Base-by-base conservation (phyloP, 2,888 invertebrate species). In the Drosophila suboccidentalis region DNA sequence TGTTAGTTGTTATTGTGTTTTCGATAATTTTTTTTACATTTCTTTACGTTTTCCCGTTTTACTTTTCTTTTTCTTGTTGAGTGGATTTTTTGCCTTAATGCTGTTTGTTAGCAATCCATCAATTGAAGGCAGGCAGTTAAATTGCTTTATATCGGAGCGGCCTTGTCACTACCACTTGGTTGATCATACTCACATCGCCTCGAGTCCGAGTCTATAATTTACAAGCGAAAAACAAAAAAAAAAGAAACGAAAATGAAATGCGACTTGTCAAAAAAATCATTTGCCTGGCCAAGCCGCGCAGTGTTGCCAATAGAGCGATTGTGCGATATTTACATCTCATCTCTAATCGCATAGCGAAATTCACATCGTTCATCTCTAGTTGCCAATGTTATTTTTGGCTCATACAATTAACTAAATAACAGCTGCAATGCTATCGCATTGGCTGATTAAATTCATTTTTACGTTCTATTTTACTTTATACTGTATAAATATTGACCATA, bases 311-410 rank as follows among this genome's bases (percentile, higher is more conserved):
- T 76, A 76, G 76, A 75, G 76, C 78, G n/a, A n/a, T n/a, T 76
- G 76, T 49, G 75, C 75, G 75, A 62, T 70, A 57, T 62, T 62
- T 55, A 75, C 47, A 60, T 36, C 49, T 38, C 79, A 78, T 74
- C 76, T 39, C 64, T 74, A 70, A 59, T 51, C 53, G 57, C 75
- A 43, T 29, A 61, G 29, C 63, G 15, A 73, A 57, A 53, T 61
- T 47, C 43, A 69, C 63, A 49, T 63, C 26, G 36, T 38, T 43
- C 75, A 78, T 62, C 78, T 61, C 61, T 70, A 70, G 43, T 58
- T 43, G 75, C 19, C 29, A 74, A 78, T 76, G 75, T 74, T 78
- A 78, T 78, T 78, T 74, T 74, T 78, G 72, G 72, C 62, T 43
- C 46, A 65, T n/a, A 53, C 36, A 34, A 54, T 34, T 34, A 19